Evolutionary conservation across 2,888 invertebrate species (phyloP).

Genomic region (Chymomyza amoena): DNA sequence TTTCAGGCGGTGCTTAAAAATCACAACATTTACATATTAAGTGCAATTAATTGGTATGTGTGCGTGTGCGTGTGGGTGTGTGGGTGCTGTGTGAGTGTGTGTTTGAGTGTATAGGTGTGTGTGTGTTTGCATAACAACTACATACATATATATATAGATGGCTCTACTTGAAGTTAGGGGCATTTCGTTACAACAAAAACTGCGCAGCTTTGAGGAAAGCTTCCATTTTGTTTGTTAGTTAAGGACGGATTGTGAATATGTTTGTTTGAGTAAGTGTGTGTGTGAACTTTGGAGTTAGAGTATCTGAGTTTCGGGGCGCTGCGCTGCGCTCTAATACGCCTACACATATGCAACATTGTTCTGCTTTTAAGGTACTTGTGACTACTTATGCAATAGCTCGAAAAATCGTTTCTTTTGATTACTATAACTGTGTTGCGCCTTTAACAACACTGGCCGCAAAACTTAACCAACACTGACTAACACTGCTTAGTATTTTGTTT

Average conservation of each 20-base stretch:
- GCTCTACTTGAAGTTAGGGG: not conserved
- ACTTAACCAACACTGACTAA: not conserved
- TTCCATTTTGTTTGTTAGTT: not conserved
- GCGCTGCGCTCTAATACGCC: slow-evolving; percentile 12
- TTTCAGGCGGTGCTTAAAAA: slow-evolving; percentile 70
- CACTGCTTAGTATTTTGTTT: not conserved
- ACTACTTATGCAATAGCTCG: slow-evolving; percentile 71
- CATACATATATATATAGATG: slow-evolving; percentile 10
- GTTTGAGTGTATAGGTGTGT: slow-evolving; percentile 16
- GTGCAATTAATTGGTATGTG: slow-evolving; percentile 45
- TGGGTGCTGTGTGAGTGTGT: slow-evolving; percentile 11
- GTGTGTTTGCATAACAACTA: slow-evolving; percentile 24
- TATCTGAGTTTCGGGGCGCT: not conserved
- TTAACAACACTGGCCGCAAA: not conserved
- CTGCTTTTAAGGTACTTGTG: slow-evolving; percentile 67
- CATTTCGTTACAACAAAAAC: slow-evolving; percentile 15
- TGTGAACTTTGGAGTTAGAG: slow-evolving; percentile 13
- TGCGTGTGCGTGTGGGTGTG: slow-evolving; percentile 23
- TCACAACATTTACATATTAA: slow-evolving; percentile 70
- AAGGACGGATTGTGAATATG: slow-evolving; percentile 49
- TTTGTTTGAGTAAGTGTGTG: slow-evolving; percentile 37
- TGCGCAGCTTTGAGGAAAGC: slow-evolving; percentile 30
- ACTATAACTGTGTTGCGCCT: not conserved
- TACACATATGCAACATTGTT: slow-evolving; percentile 37
- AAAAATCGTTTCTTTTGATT: slow-evolving; percentile 65